Percentiles rank a stretch among this genome's conserved stretches.
Conservation (phyloP, 2,888 invertebrate species). For the Bombyx huttoni region DNA sequence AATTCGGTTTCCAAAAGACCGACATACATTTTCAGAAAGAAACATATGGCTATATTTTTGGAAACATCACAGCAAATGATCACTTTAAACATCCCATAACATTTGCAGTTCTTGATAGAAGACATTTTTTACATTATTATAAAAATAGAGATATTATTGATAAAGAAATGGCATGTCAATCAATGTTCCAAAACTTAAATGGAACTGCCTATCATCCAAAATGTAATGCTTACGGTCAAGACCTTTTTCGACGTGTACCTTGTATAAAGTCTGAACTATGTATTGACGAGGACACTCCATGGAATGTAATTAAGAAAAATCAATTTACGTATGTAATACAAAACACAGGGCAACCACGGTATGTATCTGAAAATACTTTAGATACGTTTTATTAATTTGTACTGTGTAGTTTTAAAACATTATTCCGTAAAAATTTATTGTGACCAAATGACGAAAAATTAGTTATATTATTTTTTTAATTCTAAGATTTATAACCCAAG, state of each 20-base stretch:
- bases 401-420: too few relatives aligned
- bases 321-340: conserved; percentile 96
- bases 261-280: conserved; percentile 84
- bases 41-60: conserved; percentile 96
- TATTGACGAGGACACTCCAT: conserved; percentile 87
- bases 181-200: conserved; percentile 90
- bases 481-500: too few relatives aligned
- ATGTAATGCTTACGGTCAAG: conserved; percentile 83
- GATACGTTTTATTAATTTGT: too few relatives aligned
- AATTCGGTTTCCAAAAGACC: conserved; percentile 97
- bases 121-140: conserved; percentile 91
- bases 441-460: too few relatives aligned
- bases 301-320: conserved; percentile 87
- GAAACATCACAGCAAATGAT: conserved; percentile 87
- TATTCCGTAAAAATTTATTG: too few relatives aligned
- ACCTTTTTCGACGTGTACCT: conserved; percentile 88
- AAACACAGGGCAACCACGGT: conserved; percentile 92
- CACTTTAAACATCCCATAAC: conserved; percentile 80
- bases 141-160: conserved; percentile 77
- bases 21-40: conserved; percentile 87
- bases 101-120: conserved; percentile 91
- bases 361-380: neutral
- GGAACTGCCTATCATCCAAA: conserved; percentile 86
- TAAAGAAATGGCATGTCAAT: conserved; percentile 82
- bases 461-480: too few relatives aligned